A percentile compares a stretch with the other conserved stretches of the same genome.
Conservation (phyloP, 2,797 vertebrate genomes). For the Acanthornis magna region DNA sequence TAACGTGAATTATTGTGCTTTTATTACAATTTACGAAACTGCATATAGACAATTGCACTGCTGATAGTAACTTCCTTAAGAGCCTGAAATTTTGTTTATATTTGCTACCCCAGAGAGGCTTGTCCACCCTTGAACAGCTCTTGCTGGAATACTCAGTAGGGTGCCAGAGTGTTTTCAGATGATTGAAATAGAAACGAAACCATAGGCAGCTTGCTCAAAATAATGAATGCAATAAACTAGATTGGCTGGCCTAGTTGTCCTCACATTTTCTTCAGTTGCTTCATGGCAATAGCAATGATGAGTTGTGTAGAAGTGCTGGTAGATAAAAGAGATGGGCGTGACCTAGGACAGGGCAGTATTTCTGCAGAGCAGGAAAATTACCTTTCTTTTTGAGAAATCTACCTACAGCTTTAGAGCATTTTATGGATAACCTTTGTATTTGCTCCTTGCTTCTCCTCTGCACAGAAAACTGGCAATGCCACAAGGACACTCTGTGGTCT, state of each 20-base stretch:
- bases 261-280: neutral
- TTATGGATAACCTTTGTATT: neutral
- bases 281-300: neutral
- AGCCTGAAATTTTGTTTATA: neutral
- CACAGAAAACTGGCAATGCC: neutral
- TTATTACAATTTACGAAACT: neutral
- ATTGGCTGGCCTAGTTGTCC: neutral
- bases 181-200: neutral
- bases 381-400: neutral
- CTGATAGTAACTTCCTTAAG: neutral
- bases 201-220: neutral
- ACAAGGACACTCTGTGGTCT: constrained; percentile 30
- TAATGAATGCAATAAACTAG: neutral
- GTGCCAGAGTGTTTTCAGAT: neutral
- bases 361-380: neutral
- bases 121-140: neutral
- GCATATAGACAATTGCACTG: neutral
- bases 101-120: neutral
- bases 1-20: neutral
- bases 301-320: neutral
- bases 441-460: neutral
- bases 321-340: neutral
- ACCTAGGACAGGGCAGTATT: neutral
- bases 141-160: neutral
- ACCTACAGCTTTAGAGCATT: neutral